Evolutionary conservation across 53 echinoderm and acorn worm species (phyloP), one percentile per base, ranked within the genome.

Genomic region (Pentamera pediparva): DNA sequence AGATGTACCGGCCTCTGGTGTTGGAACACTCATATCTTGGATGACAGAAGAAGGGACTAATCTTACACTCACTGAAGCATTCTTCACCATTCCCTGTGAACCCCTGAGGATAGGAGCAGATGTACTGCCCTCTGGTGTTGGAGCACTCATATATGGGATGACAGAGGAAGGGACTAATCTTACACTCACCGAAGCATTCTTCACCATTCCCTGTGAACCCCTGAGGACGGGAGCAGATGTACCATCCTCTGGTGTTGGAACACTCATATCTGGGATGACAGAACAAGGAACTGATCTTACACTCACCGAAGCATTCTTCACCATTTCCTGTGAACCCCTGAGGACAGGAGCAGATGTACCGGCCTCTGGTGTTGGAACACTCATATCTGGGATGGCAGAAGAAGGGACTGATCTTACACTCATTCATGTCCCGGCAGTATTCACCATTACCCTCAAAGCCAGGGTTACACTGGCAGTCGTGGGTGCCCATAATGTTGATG

Each of bases 271-370:
- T 13, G 22, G 70, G 70, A 48, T 69, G 49, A 29, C 70, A 69
- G 47, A 43, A 69, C 45, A 47, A 69, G 2, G 70, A 30, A 48
- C 70, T 69, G 10, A 69, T 47, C 12, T 15, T 18, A 26, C 70
- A 45, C 70, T 43, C 32, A 69, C 70, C 70, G 19, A 30, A 69
- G 32, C 70, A 69, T 9, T 69, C 49, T 9, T 43, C 70, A 24
- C 70, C 70, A 48, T 69, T 48, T 17, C 70, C 70, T 4, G 29
- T 49, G 47, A 69, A 69, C 10, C 70, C 70, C 26, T 69, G 45
- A 21, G 70, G 70, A 8, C 70, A 69, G 9, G 24, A 11, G 29
- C 70, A 69, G 48, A 24, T 27, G 18, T 69, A 69, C 45, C 70
- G 22, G 19, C 70, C 70, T 40, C 34, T 30, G 11, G 43, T 45